Conservation (phyloP, 2,113 vertebrate species). For the Glaucidium brasilianum region DNA sequence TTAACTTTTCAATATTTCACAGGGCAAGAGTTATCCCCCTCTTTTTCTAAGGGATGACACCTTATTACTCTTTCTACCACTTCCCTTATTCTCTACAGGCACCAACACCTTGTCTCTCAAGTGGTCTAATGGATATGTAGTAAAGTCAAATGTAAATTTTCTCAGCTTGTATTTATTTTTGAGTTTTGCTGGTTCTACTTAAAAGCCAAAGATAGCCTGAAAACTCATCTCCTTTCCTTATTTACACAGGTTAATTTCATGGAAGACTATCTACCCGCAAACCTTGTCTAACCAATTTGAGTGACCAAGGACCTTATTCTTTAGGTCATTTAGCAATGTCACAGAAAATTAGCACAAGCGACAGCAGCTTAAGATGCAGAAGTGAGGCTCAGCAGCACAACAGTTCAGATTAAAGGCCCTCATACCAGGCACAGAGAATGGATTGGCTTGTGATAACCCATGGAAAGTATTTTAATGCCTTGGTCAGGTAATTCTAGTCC, state of each 20-base stretch:
- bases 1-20: not conserved
- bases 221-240: not conserved
- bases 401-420: not conserved
- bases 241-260: not conserved
- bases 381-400: not conserved
- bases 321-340: not conserved
- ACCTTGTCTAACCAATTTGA: not conserved
- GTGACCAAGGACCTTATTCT: not conserved
- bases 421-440: accelerated
- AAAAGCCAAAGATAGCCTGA: not conserved
- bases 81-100: not conserved
- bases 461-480: not conserved
- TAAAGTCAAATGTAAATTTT: not conserved
- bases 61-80: not conserved
- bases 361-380: not conserved
- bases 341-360: not conserved
- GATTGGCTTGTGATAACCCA: not conserved
- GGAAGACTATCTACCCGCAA: not conserved
- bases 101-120: not conserved
- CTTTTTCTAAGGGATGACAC: not conserved
- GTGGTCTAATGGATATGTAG: not conserved
- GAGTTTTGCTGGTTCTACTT: not conserved
- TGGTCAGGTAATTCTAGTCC: not conserved
- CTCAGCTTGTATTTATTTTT: not conserved
- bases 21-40: not conserved